A percentile compares a stretch with the other conserved stretches of the same genome.
phyloP scores from a whole-genome alignment of 2,113 vertebrate species.

The Pycnonotus jocosus region DNA sequence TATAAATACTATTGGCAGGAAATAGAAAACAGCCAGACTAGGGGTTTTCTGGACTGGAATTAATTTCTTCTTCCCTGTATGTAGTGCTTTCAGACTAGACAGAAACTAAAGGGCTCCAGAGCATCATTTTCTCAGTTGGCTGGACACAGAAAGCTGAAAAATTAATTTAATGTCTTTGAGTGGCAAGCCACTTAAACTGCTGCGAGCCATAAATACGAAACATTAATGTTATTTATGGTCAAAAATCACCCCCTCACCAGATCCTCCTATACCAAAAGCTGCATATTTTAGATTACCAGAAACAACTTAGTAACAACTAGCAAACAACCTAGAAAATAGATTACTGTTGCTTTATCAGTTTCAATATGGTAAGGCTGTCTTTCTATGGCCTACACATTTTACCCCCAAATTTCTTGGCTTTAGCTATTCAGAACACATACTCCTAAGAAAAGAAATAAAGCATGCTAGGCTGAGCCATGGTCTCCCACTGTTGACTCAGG shows the following conservation, averaged over 20 bases:
- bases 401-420: not conserved
- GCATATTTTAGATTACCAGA: not conserved
- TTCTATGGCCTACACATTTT: not conserved
- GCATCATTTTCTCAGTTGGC: not conserved
- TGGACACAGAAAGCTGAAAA: not conserved
- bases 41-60: not conserved
- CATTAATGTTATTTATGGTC: not conserved
- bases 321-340: not conserved
- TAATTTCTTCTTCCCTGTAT: not conserved
- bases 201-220: not conserved
- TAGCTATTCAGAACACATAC: not conserved
- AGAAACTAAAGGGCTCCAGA: not conserved
- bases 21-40: not conserved
- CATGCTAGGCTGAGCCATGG: not conserved
- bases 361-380: not conserved
- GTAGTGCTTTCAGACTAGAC: not conserved
- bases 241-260: not conserved
- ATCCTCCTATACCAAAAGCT: fast-evolving
- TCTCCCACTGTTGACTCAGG: not conserved
- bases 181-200: not conserved
- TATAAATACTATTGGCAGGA: not conserved
- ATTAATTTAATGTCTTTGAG: not conserved
- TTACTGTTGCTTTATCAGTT: not conserved
- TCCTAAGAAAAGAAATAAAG: not conserved
- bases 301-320: not conserved